These are phyloP conservation scores for Syritta pipiens DNA, from an alignment of 2,888 invertebrate genomes.

Conservation along the genomic window DNA sequence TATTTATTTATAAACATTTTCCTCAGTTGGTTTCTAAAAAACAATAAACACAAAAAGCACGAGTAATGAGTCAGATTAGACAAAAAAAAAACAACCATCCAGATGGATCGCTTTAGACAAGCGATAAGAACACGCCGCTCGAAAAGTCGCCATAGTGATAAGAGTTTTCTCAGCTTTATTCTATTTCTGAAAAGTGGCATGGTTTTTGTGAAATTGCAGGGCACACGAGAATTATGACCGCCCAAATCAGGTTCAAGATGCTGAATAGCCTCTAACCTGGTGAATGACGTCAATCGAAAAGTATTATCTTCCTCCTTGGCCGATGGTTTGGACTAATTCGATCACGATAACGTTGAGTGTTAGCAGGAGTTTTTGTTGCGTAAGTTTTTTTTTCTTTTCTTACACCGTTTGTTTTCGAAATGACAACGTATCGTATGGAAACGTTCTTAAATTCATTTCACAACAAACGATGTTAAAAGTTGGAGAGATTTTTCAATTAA, in stretches of 20 bases:
- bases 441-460: too few relatives aligned
- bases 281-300: conserved; percentile 12
- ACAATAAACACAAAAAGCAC: background rate
- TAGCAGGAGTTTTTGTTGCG: too few relatives aligned
- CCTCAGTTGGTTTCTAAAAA: background rate
- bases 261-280: background rate
- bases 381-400: too few relatives aligned
- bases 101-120: background rate
- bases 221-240: background rate
- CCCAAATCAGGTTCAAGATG: background rate
- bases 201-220: background rate
- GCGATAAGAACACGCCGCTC: conserved; percentile 6
- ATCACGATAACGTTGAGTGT: conserved; percentile 7
- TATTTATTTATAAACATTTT: conserved; percentile 1
- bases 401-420: too few relatives aligned
- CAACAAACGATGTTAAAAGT: too few relatives aligned
- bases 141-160: conserved; percentile 12
- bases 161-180: conserved; percentile 17
- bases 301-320: conserved; percentile 6
- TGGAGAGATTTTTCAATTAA: too few relatives aligned
- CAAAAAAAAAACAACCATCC: background rate
- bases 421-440: too few relatives aligned
- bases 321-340: background rate
- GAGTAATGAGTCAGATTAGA: background rate
- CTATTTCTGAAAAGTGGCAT: conserved; percentile 20